Percentiles rank a stretch among this genome's conserved stretches.
Evolutionary conservation across 2,113 vertebrate genomes (phyloP).

Genomic region (Salminus brasiliensis): DNA sequence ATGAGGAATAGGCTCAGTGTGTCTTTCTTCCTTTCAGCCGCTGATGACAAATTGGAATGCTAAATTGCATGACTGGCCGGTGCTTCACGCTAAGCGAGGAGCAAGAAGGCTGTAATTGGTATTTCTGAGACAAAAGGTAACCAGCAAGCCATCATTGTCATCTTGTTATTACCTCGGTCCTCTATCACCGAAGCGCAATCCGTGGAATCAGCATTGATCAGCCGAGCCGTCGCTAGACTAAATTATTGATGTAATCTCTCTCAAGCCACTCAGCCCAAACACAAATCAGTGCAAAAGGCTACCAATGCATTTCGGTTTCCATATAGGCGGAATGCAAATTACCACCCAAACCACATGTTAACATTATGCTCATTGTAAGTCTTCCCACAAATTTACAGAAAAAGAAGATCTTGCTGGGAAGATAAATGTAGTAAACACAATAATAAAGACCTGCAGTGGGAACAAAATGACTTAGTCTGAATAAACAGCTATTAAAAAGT

Average conservation of each 20-base stretch:
- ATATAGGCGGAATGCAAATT: background rate
- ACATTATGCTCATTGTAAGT: background rate
- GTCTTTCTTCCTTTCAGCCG: background rate
- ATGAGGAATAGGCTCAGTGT: background rate
- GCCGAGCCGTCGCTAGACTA: background rate
- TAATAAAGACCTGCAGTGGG: too few relatives aligned
- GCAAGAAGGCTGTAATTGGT: background rate
- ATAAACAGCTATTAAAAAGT: too few relatives aligned
- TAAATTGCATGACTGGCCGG: conserved; percentile 26
- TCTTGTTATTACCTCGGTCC: background rate
- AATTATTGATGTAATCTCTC: background rate
- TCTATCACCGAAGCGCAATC: background rate
- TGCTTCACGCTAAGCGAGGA: background rate
- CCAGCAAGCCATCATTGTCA: background rate
- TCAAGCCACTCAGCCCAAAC: background rate
- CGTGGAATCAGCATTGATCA: background rate
- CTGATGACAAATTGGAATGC: conserved; percentile 1
- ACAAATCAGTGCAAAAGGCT: background rate
- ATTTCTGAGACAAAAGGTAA: background rate
- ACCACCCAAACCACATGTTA: background rate
- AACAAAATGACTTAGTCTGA: too few relatives aligned
- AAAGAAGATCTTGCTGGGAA: too few relatives aligned
- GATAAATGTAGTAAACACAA: too few relatives aligned
- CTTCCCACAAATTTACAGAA: too few relatives aligned
- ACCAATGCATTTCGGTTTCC: background rate